Evolutionary conservation across 1,140 invertebrate genomes (phyloP), one percentile per base, ranked within the genome.

Genomic region (Zaprionus ornatus): DNA sequence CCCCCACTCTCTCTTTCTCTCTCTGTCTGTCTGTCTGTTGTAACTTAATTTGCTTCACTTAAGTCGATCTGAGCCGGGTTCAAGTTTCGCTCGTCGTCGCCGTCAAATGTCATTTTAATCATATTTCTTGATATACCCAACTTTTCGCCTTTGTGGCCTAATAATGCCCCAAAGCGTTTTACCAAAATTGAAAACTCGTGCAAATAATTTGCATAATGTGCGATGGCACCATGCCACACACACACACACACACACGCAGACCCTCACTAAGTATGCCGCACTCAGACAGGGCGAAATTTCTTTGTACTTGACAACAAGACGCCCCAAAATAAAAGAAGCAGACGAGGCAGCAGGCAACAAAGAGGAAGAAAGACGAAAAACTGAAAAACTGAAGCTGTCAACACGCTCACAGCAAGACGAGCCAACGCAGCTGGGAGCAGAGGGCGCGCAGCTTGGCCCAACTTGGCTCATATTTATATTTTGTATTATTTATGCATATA

Each of bases 131-230:
- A 59, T 55, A 72, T 42, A 32, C 61, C 74, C 74, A 61, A 63
- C 45, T 62, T 50, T 50, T 67, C 45, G 29, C 37, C 57, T 79
- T 72, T 78, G 61, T 62, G 64, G 63, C 78, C 72, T 85, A 79
- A 85, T 85, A 81, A 85, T 79, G 59, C 71, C 77, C 84, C 62
- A 88, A 81, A 88, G 82, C 83, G 70, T 86, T 86, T 87, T 77
- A 74, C 79, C 81, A 88, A 87, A 84, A 87, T 87, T 87, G 84
- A 87, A 87, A 87, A 84, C 83, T 87, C 84, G 77, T 84, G 84
- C 85, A 87, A 88, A 88, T 88, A 80, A 87, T 87, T 87, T 87
- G 78, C 84, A 87, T 87, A 87, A 87, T 88, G 62, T 77, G 65
- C 69, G 42, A 50, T 37, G 67, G 19, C 68, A 82, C 32, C 60